Base-by-base conservation (phyloP, 2,888 invertebrate species). In the Platycheirus rosarum region DNA sequence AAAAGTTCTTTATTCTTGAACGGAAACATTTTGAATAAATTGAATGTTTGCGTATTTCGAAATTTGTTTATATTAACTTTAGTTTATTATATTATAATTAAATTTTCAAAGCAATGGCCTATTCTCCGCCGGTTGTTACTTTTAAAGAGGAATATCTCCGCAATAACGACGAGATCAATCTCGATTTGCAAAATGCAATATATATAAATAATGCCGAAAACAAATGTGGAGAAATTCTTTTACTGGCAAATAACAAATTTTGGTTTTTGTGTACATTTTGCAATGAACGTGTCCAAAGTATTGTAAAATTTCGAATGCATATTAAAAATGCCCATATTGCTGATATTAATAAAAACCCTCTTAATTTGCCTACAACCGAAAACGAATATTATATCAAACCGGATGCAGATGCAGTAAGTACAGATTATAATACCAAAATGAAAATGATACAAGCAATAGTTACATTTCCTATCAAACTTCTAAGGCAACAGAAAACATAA, bases 191-290 rank as follows among this genome's bases (percentile, higher is more conserved):
- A 1, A 16, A 40, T 1, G 0, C 8, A 9, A 55, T 5, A 40
- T 5, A 20, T 55, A 3, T 1, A 5, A 55, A 13, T 20, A 2
- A n/a, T 2, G 13, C 18, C 4, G 55, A 23, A 40, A 55, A 5
- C 1, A 55, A 55, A 40, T 55, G 55, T 37, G 55, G 55, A 23
- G 40, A 55, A 55, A 9, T 55, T 14, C 13, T 55, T 23, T 4
- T 55, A 11, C 6, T 55, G 9, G 13, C 37, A 9, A 20, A 37
- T 3, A 13, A 2, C 20, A 35, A 55, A 3, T 37, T 55, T 35
- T 37, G n/a, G 13, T 55, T 55, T 40, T 20, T 55, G 5, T 55
- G 55, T 9, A 23, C 55, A 23, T 23, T 55, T 55, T 55, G 55
- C 14, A 23, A 55, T 9, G 37, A 14, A 55, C 20, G 55, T 6